These are phyloP conservation scores for Mamestra configurata DNA, from an alignment of 1,140 invertebrate genomes.

Conservation along the genomic window DNA sequence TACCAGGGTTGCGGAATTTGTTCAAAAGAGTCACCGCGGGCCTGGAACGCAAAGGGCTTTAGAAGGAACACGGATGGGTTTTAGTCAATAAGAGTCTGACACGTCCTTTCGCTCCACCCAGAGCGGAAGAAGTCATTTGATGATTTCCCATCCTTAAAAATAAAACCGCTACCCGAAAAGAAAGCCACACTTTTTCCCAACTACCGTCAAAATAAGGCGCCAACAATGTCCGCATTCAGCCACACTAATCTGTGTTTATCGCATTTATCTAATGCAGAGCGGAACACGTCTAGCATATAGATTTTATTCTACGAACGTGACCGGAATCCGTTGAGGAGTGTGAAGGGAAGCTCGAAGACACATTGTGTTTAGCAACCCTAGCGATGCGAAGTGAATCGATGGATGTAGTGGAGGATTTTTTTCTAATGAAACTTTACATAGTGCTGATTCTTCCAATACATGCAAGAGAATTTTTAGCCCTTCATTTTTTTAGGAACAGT, in stretches of 20 bases:
- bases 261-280: conserved; percentile 48
- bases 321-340: conserved; percentile 40
- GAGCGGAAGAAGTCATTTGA: too few species aligned
- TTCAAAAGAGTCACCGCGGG: too few species aligned
- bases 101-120: too few species aligned
- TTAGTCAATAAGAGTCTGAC: too few species aligned
- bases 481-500: too few species aligned
- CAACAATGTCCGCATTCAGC: conserved; percentile 7
- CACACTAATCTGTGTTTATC: conserved; percentile 52
- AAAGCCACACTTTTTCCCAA: background rate
- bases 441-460: too few species aligned
- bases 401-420: conserved; percentile 17
- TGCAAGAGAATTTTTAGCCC: too few species aligned
- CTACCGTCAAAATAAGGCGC: conserved; percentile 11
- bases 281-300: conserved; percentile 54
- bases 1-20: too few species aligned
- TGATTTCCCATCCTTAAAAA: too few species aligned
- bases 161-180: background rate
- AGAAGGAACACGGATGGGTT: too few species aligned
- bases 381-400: conserved; percentile 43
- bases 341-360: conserved; percentile 55
- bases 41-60: too few species aligned
- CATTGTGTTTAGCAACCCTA: conserved; percentile 59
- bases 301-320: conserved; percentile 54
- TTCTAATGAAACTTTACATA: background rate